Conservation (phyloP, 2,888 invertebrate species). For the Eustalomyia histrio region DNA sequence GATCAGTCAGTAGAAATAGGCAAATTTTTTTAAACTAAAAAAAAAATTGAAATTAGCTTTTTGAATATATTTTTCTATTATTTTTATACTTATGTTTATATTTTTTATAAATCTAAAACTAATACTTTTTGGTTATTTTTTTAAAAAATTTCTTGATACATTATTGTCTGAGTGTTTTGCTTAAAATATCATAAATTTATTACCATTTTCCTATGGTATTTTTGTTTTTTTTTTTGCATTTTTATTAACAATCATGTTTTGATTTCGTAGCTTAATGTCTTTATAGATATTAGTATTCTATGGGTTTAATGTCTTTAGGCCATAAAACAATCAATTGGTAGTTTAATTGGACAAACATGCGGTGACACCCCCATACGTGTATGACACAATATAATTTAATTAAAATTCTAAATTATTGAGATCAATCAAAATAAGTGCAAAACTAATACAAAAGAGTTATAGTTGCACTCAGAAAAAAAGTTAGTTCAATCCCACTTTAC, state of each 20-base stretch:
- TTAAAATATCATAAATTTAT: background rate
- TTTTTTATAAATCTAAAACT: no score
- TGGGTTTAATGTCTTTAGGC: conserved; percentile 43
- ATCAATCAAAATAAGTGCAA: conserved; percentile 25
- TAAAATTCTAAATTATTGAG: conserved; percentile 57
- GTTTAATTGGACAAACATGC: conserved; percentile 53
- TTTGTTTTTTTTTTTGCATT: background rate
- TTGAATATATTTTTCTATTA: no score
- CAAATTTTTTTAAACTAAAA: no score
- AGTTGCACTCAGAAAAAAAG: no score
- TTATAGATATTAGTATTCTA: background rate
- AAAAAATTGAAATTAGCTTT: no score
- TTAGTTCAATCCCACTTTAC: no score
- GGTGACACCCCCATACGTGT: conserved; percentile 55
- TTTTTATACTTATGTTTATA: no score
- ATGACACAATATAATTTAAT: conserved; percentile 62
- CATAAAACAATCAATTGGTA: conserved; percentile 52
- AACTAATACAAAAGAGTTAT: background rate
- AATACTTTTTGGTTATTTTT: no score
- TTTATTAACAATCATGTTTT: background rate
- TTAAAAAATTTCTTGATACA: no score
- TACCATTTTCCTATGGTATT: background rate
- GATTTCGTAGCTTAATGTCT: background rate
- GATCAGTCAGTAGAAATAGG: no score
- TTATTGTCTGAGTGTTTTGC: background rate